Conservation (phyloP, 2,797 vertebrate species). For the Darevskia nairensis region DNA sequence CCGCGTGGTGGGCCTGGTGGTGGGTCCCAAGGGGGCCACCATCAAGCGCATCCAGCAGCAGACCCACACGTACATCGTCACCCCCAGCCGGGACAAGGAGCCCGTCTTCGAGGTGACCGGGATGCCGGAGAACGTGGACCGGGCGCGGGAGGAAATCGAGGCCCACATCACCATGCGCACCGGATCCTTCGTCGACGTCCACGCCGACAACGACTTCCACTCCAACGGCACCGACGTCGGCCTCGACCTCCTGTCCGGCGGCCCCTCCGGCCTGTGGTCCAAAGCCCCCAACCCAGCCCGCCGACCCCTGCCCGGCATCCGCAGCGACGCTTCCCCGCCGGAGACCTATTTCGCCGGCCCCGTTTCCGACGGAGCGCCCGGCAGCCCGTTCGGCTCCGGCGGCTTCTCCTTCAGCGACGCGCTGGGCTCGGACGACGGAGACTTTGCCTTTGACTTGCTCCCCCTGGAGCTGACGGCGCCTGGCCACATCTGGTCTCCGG, state of each 20-base stretch:
- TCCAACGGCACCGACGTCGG: conserved; percentile 97
- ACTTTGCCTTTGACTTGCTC: conserved; percentile 91
- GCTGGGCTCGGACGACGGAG: conserved; percentile 81
- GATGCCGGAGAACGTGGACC: conserved; percentile 97
- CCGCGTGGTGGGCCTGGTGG: conserved; percentile 94
- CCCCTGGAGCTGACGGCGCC: conserved; percentile 79
- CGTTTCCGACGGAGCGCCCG: conserved; percentile 82
- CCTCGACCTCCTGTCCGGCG: conserved; percentile 87
- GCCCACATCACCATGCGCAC: conserved; percentile 97
- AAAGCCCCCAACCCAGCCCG: conserved; percentile 80
- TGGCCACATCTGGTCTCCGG: conserved; percentile 91
- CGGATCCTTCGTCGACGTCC: conserved; percentile 90
- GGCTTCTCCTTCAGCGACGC: conserved; percentile 83
- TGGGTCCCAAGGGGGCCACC: conserved; percentile 96
- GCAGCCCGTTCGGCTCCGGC: conserved; percentile 84
- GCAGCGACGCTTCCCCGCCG: conserved; percentile 72
- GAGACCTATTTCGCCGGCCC: conserved; percentile 81
- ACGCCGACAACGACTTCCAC: conserved; percentile 95
- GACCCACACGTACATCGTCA: conserved; percentile 98
- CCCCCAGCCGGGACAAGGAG: conserved; percentile 95
- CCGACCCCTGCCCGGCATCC: conserved; percentile 64
- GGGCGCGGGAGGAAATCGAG: conserved; percentile 95
- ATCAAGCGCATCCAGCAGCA: conserved; percentile 98
- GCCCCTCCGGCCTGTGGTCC: conserved; percentile 85
- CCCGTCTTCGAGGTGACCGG: conserved; percentile 97